phyloP scores from a whole-genome alignment of 2,888 invertebrate genomes.

The Tachina grossa region DNA sequence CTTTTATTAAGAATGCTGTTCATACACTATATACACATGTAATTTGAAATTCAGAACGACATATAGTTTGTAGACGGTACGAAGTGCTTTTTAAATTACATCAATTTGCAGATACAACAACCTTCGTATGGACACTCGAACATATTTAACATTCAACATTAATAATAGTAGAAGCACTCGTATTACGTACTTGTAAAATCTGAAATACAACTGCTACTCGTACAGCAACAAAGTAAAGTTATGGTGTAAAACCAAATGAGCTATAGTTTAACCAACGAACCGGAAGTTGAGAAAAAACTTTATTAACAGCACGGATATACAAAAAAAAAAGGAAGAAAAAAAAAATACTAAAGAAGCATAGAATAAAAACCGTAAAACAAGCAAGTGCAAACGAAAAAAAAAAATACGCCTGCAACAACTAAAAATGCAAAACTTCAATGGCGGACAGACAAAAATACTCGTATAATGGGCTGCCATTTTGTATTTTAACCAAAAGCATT shows the following conservation, averaged over 20 bases:
- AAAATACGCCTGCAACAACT: constrained; percentile 52
- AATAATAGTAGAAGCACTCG: constrained; percentile 28
- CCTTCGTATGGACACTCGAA: constrained; percentile 21
- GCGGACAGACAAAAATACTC: constrained; percentile 55
- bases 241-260: constrained; percentile 74
- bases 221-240: constrained; percentile 62
- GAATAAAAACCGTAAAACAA: constrained; percentile 54
- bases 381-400: constrained; percentile 24
- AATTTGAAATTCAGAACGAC: background rate
- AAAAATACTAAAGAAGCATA: constrained; percentile 5
- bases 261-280: constrained; percentile 76
- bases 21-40: background rate
- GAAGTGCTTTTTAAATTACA: no score
- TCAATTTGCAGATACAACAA: background rate
- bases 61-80: no score
- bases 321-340: background rate
- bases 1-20: no score
- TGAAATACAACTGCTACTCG: constrained; percentile 39
- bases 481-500: constrained; percentile 63
- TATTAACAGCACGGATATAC: constrained; percentile 43
- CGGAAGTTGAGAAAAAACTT: constrained; percentile 74
- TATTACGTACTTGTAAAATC: constrained; percentile 50
- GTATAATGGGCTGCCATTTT: constrained; percentile 71
- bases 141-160: constrained; percentile 8
- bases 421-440: constrained; percentile 63